Evolutionary conservation across 1,140 invertebrate genomes (phyloP), one percentile per base, ranked within the genome.

Genomic region (Coenobita brevimanus): DNA sequence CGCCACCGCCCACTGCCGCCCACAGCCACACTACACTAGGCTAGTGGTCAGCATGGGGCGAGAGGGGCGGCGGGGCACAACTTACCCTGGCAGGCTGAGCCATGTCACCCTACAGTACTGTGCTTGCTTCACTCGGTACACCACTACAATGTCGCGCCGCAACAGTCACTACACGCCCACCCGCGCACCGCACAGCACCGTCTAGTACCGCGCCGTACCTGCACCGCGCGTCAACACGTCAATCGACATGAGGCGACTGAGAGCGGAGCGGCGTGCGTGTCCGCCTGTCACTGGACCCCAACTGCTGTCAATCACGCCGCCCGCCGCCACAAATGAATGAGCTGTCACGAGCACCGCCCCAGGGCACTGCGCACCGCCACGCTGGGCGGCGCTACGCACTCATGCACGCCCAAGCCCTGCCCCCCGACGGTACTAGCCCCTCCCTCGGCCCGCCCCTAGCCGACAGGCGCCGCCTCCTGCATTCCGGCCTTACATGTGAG

Each of bases 281-380:
- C 88, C 88, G 89, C 89, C 88, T 90, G 89, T 90, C 89, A 90
- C 89, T 90, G 89, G 83, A 89, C 88, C 89, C 87, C 89, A 90
- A 90, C 89, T 90, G 89, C 89, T 90, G 89, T 90, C 89, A 90
- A 90, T 90, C 89, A 90, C 87, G 80, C 88, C 87, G 81, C 67
- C 89, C 84, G 88, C 87, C 87, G 88, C 89, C 89, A 89, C 89
- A 90, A 90, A 90, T 90, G 89, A 90, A 90, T 90, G 89, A 90
- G 87, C 89, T 90, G 89, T 90, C 89, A 90, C 87, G 87, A 88
- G 86, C 80, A 88, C 86, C 86, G 86, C 86, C 86, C 86, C 86
- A 36, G 86, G 86, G 86, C 86, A 41, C 86, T 88, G 86, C 86
- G 86, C 79, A 88, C 79, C 43, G 38, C 30, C 79, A n/a, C 27